Evolutionary conservation across 2,113 vertebrate genomes (phyloP).

Genomic region (Ammodytes dubius): DNA sequence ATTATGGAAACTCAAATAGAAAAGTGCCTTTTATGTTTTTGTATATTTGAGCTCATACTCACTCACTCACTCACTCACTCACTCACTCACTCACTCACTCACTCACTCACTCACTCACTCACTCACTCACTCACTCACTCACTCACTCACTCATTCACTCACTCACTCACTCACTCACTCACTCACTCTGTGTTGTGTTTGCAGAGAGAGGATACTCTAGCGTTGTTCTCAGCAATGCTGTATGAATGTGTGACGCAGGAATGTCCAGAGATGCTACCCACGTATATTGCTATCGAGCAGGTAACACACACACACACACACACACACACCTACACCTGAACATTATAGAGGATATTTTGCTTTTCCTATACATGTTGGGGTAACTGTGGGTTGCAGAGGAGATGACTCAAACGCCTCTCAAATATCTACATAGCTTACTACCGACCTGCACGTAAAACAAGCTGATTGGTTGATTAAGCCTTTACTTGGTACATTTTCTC

Average conservation of each 20-base stretch:
- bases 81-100: too few species aligned
- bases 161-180: neutral
- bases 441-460: neutral
- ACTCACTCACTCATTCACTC: too few species aligned
- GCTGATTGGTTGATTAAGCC: neutral
- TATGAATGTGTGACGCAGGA: conserved; percentile 98
- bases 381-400: neutral
- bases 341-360: too few species aligned
- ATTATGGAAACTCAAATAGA: too few species aligned
- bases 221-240: conserved; percentile 94
- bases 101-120: too few species aligned
- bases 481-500: neutral
- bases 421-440: too few species aligned
- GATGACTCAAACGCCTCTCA: neutral
- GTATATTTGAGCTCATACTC: too few species aligned
- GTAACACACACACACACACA: conserved; percentile 72
- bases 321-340: neutral
- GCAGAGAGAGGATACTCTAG: conserved; percentile 92
- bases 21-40: too few species aligned
- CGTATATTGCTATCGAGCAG: conserved; percentile 96
- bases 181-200: conserved; percentile 30
- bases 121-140: too few species aligned
- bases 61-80: too few species aligned
- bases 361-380: neutral
- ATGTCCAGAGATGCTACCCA: conserved; percentile 97